phyloP scores from a whole-genome alignment of 2,113 vertebrate species.

The Melanerpes formicivorus region DNA sequence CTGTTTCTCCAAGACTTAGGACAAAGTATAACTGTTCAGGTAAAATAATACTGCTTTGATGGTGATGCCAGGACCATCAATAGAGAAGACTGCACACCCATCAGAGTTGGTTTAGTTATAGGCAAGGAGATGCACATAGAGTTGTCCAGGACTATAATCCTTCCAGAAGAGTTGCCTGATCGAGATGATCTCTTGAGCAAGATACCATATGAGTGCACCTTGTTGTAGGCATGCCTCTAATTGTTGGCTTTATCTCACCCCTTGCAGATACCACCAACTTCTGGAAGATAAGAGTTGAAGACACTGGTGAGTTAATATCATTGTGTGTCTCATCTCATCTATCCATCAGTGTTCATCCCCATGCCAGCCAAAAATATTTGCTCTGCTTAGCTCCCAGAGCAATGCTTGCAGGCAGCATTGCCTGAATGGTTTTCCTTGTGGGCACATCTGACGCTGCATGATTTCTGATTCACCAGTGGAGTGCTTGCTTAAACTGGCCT shows the following conservation, averaged over 20 bases:
- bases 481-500: not conserved
- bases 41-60: not conserved
- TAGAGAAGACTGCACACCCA: fast-evolving
- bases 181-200: fast-evolving
- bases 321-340: not conserved
- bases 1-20: not conserved
- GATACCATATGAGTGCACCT: not conserved
- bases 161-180: not conserved
- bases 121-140: fast-evolving
- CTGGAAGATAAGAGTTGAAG: not conserved
- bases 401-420: not conserved
- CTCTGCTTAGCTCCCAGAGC: not conserved
- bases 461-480: not conserved
- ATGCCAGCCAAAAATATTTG: not conserved
- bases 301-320: not conserved
- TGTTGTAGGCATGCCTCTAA: not conserved
- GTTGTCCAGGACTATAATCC: not conserved
- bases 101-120: not conserved
- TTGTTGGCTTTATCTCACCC: not conserved
- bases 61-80: not conserved
- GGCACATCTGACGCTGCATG: not conserved
- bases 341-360: not conserved
- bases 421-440: not conserved
- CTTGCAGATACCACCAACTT: not conserved
- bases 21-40: not conserved